phyloP scores from a whole-genome alignment of 2,888 invertebrate genomes.

The Odontothrips loti region DNA sequence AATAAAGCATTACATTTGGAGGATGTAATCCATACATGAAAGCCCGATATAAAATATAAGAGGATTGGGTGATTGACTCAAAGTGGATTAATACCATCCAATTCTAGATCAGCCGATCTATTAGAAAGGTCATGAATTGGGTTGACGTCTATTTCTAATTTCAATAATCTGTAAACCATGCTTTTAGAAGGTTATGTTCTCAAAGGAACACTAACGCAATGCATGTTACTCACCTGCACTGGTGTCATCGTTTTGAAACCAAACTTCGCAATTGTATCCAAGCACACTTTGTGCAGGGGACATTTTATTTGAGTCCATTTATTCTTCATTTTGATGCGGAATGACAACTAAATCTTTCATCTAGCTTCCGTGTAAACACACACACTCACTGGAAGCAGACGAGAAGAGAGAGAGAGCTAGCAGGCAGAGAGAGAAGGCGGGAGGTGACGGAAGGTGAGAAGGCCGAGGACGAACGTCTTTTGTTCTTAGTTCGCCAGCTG shows the following conservation, averaged over 20 bases:
- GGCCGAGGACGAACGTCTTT: too few relatives aligned
- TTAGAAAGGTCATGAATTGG: neutral
- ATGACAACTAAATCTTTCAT: neutral
- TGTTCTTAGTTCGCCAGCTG: too few relatives aligned
- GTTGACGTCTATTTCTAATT: neutral
- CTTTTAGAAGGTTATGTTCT: neutral
- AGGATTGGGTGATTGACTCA: constrained; percentile 27
- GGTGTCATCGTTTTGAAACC: constrained; percentile 58
- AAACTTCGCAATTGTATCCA: constrained; percentile 50
- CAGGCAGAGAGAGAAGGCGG: too few relatives aligned
- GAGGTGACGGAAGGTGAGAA: too few relatives aligned
- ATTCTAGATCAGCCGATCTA: neutral
- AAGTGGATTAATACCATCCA: constrained; percentile 13
- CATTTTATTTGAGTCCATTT: constrained; percentile 52
- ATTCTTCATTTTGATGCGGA: constrained; percentile 41
- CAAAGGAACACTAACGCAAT: neutral
- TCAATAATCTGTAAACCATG: neutral
- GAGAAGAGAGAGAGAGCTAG: too few relatives aligned
- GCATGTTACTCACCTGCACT: constrained; percentile 49
- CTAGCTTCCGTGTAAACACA: too few relatives aligned
- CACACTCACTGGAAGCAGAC: too few relatives aligned
- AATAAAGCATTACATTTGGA: constrained; percentile 8
- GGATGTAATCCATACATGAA: too few relatives aligned
- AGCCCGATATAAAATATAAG: constrained; percentile 14
- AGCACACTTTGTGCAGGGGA: constrained; percentile 47